Conservation (phyloP, 2,888 invertebrate genomes). For the Mycalesis mineus region DNA sequence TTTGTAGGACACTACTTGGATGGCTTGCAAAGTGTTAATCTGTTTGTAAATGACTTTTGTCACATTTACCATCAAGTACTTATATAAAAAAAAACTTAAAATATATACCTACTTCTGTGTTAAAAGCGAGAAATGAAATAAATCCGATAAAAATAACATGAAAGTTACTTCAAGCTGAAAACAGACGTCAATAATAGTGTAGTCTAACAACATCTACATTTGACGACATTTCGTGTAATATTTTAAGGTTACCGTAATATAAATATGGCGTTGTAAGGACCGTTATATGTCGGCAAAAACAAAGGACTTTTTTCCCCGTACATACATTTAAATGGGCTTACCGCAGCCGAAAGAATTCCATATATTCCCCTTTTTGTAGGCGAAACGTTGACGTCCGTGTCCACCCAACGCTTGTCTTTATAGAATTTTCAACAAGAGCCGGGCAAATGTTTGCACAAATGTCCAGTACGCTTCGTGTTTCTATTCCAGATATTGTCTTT, state of each 20-base stretch:
- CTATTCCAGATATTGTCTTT: conserved; percentile 23
- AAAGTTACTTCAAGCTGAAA: neutral
- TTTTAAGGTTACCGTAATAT: conserved; percentile 7
- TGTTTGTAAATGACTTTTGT: no score
- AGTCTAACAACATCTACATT: neutral
- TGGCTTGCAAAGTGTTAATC: no score
- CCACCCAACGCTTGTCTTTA: conserved; percentile 21
- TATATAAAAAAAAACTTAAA: no score
- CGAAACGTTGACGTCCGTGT: conserved; percentile 15
- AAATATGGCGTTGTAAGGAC: neutral
- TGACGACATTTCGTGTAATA: neutral
- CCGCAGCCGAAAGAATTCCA: conserved; percentile 19
- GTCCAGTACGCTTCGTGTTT: conserved; percentile 24
- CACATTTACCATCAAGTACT: no score
- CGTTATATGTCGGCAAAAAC: conserved; percentile 9
- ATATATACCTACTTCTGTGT: no score
- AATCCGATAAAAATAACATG: neutral
- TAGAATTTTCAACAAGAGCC: conserved; percentile 24
- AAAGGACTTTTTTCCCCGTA: conserved; percentile 9
- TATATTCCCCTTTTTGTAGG: conserved; percentile 15
- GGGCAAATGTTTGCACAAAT: conserved; percentile 22
- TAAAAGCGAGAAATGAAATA: no score
- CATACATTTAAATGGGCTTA: conserved; percentile 21
- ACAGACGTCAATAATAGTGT: neutral
- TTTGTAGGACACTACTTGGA: no score